Base-by-base conservation (phyloP, 2,888 invertebrate genomes). In the Morpho achilles region DNA sequence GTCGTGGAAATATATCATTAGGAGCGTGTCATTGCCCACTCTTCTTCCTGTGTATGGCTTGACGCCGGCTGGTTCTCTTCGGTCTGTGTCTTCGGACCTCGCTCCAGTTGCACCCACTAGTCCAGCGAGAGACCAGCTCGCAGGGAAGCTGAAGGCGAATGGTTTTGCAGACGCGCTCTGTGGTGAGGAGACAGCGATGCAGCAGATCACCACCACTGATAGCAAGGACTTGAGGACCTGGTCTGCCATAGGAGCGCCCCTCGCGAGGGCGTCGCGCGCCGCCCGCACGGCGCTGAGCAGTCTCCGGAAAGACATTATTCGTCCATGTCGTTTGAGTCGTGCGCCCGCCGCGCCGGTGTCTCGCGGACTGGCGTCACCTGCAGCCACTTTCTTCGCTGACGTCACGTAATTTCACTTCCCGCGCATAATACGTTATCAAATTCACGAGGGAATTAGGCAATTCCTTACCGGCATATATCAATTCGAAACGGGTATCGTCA, bases 1-100 rank as follows among this genome's bases (percentile, higher is more conserved):
- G 74, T 96, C 96, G 84, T 95, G 93, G 82, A 93, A 93, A 80
- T 96, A 96, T 64, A 96, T 94, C 94, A 95, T 94, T 62, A 93
- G 83, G 56, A 94, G 85, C 3, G 95, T 94, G 69, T 94, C 93
- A 75, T 93, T 93, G 64, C 87, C 88, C 47, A 94, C 84, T 47
- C 95, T 88, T 62, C 92, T 86, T 5, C 95, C 95, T 64, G 94
- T 94, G 81, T 90, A 94, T 45, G 91, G 88, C 79, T 93, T 94
- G 64, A 90, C 85, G 5, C 86, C 88, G 2, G 89, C 86, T 48
- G 83, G 77, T 65, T 83, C 84, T 56, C 77, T 65, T 3, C 80
- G 69, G 67, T 80, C 82, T 46, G 77, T 73, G 22, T 75, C 80
- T 51, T 83, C 86, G 1, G 81, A 76, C 48, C 83, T 66, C 3